These are phyloP conservation scores for Bucco capensis DNA, from an alignment of 2,113 vertebrate species.

Conservation along the genomic window DNA sequence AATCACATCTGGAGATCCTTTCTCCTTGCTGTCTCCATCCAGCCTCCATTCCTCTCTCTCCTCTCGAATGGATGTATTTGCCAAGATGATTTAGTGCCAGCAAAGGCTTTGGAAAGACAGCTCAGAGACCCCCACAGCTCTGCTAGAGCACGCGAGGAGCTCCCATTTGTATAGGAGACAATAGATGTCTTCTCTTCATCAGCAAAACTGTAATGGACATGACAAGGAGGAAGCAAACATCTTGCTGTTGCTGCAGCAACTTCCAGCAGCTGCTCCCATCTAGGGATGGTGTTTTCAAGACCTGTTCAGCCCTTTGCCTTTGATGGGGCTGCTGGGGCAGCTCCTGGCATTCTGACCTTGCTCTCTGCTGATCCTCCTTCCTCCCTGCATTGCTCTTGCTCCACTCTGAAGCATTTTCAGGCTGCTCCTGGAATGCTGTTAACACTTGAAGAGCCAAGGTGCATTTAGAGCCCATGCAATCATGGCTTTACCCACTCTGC, in stretches of 20 bases:
- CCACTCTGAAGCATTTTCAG: not conserved
- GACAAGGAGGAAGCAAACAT: not conserved
- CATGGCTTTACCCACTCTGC: not conserved
- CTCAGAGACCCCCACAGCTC: not conserved
- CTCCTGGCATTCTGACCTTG: not conserved
- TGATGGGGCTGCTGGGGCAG: not conserved
- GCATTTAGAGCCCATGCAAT: not conserved
- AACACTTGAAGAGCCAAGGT: not conserved
- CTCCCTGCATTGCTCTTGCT: not conserved
- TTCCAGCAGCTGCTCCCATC: not conserved
- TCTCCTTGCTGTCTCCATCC: not conserved
- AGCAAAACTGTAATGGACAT: not conserved
- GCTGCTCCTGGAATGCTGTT: rapidly evolving
- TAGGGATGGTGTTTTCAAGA: not conserved
- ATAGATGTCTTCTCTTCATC: not conserved
- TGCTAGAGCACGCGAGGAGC: not conserved
- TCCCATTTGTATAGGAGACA: not conserved
- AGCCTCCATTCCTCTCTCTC: not conserved
- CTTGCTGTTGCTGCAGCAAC: not conserved
- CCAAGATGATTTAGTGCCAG: not conserved
- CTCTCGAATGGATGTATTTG: not conserved
- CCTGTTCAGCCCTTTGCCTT: not conserved
- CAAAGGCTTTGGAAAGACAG: not conserved
- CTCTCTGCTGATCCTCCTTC: not conserved
- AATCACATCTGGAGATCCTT: not conserved